phyloP scores from a whole-genome alignment of 1,140 invertebrate genomes.

The Ylistrum balloti region DNA sequence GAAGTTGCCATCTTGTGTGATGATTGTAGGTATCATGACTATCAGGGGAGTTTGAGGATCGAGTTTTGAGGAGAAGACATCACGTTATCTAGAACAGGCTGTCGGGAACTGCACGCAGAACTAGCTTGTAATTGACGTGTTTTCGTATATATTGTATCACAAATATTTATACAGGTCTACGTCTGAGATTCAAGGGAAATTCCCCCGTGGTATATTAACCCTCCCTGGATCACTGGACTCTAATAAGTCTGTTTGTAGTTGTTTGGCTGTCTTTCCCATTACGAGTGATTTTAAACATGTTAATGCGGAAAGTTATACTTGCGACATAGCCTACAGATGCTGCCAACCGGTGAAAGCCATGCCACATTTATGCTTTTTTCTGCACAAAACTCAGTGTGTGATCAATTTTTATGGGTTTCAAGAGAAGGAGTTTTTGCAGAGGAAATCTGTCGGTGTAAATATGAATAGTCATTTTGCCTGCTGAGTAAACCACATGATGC shows the following conservation, averaged over 20 bases:
- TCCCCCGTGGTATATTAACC: not conserved
- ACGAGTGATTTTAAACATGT: not conserved
- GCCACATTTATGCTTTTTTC: not conserved
- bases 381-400: not conserved
- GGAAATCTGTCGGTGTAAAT: not conserved
- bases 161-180: slow-evolving; percentile 27
- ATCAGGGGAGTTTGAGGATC: not conserved
- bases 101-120: not conserved
- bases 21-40: not conserved
- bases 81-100: not conserved
- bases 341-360: not conserved
- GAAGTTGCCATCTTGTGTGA: not conserved
- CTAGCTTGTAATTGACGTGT: not conserved
- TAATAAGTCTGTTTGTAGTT: not conserved
- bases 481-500: not conserved
- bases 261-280: not conserved
- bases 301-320: not conserved
- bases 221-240: not conserved
- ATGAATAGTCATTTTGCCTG: not conserved
- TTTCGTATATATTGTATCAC: slow-evolving; percentile 35
- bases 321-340: not conserved
- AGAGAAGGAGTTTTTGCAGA: not conserved
- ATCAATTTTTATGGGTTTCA: not conserved
- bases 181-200: slow-evolving; percentile 26
- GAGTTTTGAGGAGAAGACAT: not conserved